Percentiles rank a stretch among this genome's conserved stretches.
phyloP scores from a whole-genome alignment of 2,113 vertebrate genomes.

The Antennarius striatus region DNA sequence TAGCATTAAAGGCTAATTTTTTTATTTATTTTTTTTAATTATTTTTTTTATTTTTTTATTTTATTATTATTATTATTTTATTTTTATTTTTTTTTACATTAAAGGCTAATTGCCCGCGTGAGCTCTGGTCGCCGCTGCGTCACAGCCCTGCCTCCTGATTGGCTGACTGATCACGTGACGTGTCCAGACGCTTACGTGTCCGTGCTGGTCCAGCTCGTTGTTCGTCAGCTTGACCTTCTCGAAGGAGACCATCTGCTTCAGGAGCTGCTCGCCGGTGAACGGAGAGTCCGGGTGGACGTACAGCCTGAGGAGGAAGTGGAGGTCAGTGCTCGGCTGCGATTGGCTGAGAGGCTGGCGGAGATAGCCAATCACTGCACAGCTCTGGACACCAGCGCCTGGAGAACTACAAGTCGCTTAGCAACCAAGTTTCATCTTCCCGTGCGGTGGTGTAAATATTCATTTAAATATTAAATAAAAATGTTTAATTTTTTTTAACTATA shows the following conservation, averaged over 20 bases:
- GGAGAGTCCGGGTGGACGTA: constrained; percentile 98
- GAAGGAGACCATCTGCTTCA: constrained; percentile 99
- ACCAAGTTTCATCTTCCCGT: not conserved
- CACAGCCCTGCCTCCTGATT: too few species aligned
- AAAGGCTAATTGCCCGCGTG: too few species aligned
- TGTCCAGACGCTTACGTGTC: constrained; percentile 85
- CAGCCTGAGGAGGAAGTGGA: constrained; percentile 74
- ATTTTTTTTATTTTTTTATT: too few species aligned
- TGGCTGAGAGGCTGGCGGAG: constrained; percentile 26
- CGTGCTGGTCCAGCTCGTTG: constrained; percentile 97
- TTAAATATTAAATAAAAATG: too few species aligned
- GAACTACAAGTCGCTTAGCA: not conserved
- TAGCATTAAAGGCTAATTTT: too few species aligned
- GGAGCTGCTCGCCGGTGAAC: constrained; percentile 93
- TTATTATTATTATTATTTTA: too few species aligned
- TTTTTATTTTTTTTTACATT: too few species aligned
- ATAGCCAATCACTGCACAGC: constrained; percentile 16
- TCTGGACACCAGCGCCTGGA: too few species aligned
- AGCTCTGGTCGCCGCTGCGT: too few species aligned
- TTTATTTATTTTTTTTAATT: too few species aligned
- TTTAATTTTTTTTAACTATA: too few species aligned
- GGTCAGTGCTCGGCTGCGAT: constrained; percentile 16
- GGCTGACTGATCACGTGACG: not conserved
- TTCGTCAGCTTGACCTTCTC: constrained; percentile 99
- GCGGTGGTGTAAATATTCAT: too few species aligned